Conservation (phyloP, 2,888 invertebrate species). For the Aleiodes alternator region DNA sequence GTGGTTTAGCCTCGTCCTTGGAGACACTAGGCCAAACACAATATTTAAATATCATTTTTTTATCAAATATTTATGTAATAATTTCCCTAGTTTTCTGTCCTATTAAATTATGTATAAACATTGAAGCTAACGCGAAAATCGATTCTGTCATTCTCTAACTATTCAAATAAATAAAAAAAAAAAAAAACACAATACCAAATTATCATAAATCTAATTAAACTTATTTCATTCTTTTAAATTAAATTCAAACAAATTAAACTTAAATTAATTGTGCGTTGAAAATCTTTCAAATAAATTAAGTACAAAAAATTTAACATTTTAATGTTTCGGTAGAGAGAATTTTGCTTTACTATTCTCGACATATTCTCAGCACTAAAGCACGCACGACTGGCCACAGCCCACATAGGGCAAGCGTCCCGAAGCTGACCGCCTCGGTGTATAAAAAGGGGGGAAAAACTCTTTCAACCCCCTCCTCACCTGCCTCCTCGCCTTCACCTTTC, state of each 20-base stretch:
- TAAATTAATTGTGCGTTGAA: neutral
- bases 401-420: constrained; percentile 65
- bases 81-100: neutral
- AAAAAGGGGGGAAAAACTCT: constrained; percentile 33
- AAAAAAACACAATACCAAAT: too few species aligned
- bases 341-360: constrained; percentile 51
- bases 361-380: constrained; percentile 58
- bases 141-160: too few species aligned
- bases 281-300: neutral
- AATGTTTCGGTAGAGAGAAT: neutral
- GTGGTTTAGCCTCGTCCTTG: constrained; percentile 57
- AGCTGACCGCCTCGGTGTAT: constrained; percentile 64
- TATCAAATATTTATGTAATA: neutral
- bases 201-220: too few species aligned
- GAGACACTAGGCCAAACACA: constrained; percentile 66
- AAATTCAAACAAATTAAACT: too few species aligned
- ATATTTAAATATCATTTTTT: constrained; percentile 68
- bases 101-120: neutral
- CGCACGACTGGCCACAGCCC: constrained; percentile 59
- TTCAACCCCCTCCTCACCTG: constrained; percentile 48
- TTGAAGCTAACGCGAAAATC: too few species aligned
- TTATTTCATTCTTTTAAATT: too few species aligned
- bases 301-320: constrained; percentile 1
- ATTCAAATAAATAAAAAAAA: neutral
- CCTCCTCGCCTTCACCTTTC: constrained; percentile 52